These are phyloP conservation scores for Scomber japonicus DNA, from an alignment of 2,113 vertebrate genomes.

Conservation along the genomic window DNA sequence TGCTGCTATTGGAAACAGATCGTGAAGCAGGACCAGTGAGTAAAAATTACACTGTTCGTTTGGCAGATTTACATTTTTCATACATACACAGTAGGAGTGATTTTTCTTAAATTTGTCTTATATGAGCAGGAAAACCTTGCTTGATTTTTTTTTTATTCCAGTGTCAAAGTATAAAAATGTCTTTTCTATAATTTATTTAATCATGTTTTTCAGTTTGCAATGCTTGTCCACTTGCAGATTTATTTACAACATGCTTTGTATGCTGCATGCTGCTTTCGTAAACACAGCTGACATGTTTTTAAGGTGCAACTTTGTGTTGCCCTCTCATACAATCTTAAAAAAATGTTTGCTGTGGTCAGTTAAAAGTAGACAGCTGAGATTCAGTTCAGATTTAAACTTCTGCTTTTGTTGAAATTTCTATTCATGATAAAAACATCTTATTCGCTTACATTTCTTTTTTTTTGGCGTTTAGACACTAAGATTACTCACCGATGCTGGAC, in stretches of 20 bases:
- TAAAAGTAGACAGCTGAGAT: not conserved
- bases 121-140: too few species aligned
- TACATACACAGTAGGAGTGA: too few species aligned
- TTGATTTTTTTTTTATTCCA: too few species aligned
- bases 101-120: too few species aligned
- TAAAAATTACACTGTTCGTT: conserved; percentile 33
- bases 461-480: not conserved
- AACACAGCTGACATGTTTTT: too few species aligned
- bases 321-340: not conserved
- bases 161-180: too few species aligned
- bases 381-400: not conserved
- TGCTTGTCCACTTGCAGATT: too few species aligned
- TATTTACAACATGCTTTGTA: too few species aligned
- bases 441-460: not conserved
- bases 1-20: conserved; percentile 74
- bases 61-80: not conserved
- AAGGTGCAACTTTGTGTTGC: not conserved
- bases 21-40: conserved; percentile 87
- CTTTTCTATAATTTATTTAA: too few species aligned
- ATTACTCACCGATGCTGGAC: not conserved
- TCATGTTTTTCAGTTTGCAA: too few species aligned
- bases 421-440: not conserved
- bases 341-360: not conserved
- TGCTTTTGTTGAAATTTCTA: not conserved
- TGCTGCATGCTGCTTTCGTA: too few species aligned